Conservation (phyloP, 2,888 invertebrate species). For the Netelia virgata region DNA sequence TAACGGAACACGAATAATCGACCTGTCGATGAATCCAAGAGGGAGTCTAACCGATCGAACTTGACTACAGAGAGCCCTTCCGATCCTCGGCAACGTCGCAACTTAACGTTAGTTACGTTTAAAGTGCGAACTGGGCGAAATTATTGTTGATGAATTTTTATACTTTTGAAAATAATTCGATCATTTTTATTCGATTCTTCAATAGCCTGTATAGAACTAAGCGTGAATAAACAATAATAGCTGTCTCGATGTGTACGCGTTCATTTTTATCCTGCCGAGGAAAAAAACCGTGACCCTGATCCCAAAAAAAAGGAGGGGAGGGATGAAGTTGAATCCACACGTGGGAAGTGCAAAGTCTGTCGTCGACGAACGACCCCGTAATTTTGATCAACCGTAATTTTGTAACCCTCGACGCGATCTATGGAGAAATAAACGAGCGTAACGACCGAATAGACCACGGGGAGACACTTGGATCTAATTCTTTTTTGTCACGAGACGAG, state of each 20-base stretch:
- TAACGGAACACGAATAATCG: conserved; percentile 77
- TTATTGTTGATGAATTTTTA: too few species aligned
- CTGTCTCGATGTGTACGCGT: too few species aligned
- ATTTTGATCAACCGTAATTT: conserved; percentile 26
- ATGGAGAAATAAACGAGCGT: conserved; percentile 36
- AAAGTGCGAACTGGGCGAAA: too few species aligned
- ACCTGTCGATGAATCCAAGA: conserved; percentile 72
- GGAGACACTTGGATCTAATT: conserved; percentile 18
- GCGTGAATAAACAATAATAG: too few species aligned
- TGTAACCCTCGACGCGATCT: conserved; percentile 42
- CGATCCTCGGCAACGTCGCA: neutral
- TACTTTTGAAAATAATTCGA: too few species aligned
- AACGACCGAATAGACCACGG: conserved; percentile 19
- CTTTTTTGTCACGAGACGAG: conserved; percentile 4
- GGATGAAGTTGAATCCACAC: neutral
- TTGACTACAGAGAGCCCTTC: conserved; percentile 15
- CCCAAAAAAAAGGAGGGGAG: neutral
- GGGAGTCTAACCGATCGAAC: conserved; percentile 59
- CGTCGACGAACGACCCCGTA: conserved; percentile 4
- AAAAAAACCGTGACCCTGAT: neutral
- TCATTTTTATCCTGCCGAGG: neutral
- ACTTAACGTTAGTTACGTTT: neutral
- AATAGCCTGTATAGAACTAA: too few species aligned
- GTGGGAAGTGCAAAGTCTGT: conserved; percentile 37
- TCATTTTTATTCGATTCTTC: too few species aligned